These are phyloP conservation scores for Calliphora vicina DNA, from an alignment of 1,140 invertebrate genomes.

Conservation along the genomic window DNA sequence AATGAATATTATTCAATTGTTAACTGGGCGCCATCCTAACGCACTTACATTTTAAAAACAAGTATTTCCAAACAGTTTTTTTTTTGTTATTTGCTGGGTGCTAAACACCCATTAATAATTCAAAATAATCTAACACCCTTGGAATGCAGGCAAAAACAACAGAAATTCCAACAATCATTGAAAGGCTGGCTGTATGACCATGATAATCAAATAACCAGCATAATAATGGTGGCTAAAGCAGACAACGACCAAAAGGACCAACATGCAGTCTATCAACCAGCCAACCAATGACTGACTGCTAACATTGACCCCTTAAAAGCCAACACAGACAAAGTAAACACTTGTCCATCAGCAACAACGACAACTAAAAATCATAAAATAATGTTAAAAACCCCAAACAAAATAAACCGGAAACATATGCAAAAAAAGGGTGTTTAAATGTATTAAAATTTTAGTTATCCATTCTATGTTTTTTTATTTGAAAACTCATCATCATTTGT, in stretches of 20 bases:
- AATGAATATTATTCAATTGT: too few species aligned
- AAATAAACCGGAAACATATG: background rate
- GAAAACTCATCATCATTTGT: background rate
- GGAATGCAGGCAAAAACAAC: background rate
- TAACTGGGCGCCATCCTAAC: too few species aligned
- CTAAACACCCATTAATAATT: slow-evolving; percentile 9
- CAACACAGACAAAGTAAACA: background rate
- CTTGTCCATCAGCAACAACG: background rate
- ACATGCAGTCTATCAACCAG: background rate
- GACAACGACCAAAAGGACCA: background rate
- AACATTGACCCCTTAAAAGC: slow-evolving; percentile 5
- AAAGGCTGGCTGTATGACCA: background rate
- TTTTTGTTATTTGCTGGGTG: background rate
- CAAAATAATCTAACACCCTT: background rate
- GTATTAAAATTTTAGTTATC: background rate
- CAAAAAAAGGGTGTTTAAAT: background rate
- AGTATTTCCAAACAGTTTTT: too few species aligned
- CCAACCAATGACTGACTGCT: background rate
- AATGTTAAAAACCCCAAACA: too few species aligned
- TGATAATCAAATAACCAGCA: background rate
- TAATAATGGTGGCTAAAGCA: background rate
- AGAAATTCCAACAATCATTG: background rate
- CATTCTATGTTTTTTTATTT: background rate
- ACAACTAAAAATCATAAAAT: too few species aligned
- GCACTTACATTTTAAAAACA: too few species aligned